phyloP scores from a whole-genome alignment of 2,888 invertebrate species.

The Ectemnius lituratus region DNA sequence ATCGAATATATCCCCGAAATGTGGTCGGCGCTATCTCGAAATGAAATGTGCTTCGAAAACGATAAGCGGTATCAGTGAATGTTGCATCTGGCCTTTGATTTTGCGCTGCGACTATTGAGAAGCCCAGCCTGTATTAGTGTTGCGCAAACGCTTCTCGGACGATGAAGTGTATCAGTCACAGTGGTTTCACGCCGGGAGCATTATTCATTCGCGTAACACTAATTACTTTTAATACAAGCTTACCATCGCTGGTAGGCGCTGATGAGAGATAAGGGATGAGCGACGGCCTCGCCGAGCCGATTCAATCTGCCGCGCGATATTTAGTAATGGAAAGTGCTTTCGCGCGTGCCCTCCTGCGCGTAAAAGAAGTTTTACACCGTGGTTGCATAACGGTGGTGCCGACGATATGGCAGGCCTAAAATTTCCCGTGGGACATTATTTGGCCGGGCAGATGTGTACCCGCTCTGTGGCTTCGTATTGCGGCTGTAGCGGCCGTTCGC shows the following conservation, averaged over 20 bases:
- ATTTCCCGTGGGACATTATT: not conserved
- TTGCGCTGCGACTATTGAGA: too few relatives aligned
- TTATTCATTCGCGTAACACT: slow-evolving; percentile 7
- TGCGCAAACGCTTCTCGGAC: too few relatives aligned
- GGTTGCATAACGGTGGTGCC: not conserved
- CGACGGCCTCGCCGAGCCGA: slow-evolving; percentile 17
- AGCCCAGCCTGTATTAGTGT: too few relatives aligned
- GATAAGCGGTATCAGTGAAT: too few relatives aligned
- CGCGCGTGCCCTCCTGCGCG: not conserved
- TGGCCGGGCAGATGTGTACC: slow-evolving; percentile 2
- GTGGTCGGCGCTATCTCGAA: too few relatives aligned
- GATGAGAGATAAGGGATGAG: not conserved
- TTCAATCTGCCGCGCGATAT: slow-evolving; percentile 19
- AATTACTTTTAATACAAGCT: slow-evolving; percentile 31
- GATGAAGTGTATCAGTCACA: too few relatives aligned
- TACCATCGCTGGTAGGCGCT: not conserved
- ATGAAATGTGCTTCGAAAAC: too few relatives aligned
- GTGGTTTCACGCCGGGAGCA: not conserved
- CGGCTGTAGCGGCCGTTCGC: too few relatives aligned
- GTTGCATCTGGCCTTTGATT: too few relatives aligned
- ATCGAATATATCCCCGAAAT: too few relatives aligned
- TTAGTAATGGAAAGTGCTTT: slow-evolving; percentile 3
- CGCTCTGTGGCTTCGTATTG: not conserved
- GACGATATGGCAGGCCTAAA: not conserved
- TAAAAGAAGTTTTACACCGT: slow-evolving; percentile 6